phyloP scores from a whole-genome alignment of 2,888 invertebrate species.

The Craniophora ligustri region DNA sequence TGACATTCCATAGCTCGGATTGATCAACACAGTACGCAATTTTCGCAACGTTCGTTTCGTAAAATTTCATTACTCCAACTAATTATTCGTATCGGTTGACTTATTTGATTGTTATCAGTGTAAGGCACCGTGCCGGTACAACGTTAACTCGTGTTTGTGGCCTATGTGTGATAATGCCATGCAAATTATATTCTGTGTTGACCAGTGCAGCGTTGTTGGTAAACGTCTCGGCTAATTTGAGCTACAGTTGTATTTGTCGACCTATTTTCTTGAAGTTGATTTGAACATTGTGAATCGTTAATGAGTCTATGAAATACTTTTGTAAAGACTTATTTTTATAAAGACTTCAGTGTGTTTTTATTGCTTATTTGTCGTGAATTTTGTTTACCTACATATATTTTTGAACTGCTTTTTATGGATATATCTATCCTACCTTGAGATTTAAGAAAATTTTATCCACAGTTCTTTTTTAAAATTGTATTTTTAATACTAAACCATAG shows the following conservation, averaged over 20 bases:
- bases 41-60: constrained; percentile 60
- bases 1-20: constrained; percentile 43
- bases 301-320: background rate
- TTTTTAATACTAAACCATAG: background rate
- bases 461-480: too few relatives aligned
- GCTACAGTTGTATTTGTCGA: constrained; percentile 11
- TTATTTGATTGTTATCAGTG: constrained; percentile 69
- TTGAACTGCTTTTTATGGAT: too few relatives aligned
- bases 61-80: constrained; percentile 66
- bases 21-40: constrained; percentile 48
- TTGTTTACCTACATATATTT: too few relatives aligned
- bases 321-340: background rate
- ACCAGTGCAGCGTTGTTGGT: constrained; percentile 32
- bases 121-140: constrained; percentile 44
- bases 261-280: constrained; percentile 15
- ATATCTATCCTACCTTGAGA: too few relatives aligned
- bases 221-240: constrained; percentile 31
- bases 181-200: constrained; percentile 51
- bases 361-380: too few relatives aligned
- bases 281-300: constrained; percentile 19
- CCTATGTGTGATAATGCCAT: constrained; percentile 51
- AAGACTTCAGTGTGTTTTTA: too few relatives aligned
- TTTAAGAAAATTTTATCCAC: too few relatives aligned
- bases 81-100: constrained; percentile 69
- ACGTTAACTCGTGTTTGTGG: constrained; percentile 21